Evolutionary conservation across 2,797 vertebrate species (phyloP), one percentile per base, ranked within the genome.

Genomic region (Girardinus metallicus): DNA sequence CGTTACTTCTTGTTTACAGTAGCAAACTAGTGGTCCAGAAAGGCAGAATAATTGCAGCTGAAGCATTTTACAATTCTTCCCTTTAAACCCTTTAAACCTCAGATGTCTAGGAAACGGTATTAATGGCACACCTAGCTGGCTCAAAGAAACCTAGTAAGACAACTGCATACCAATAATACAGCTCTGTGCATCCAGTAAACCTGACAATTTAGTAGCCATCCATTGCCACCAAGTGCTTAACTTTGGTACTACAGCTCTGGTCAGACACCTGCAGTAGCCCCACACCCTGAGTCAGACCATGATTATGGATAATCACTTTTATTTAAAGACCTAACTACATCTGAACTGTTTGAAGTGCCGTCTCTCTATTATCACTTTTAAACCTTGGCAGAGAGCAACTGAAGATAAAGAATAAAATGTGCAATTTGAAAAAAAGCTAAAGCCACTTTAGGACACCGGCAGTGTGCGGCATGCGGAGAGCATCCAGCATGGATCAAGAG

Each of bases 161-260:
- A 95, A 88, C 93, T 92, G 94, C 90, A 92, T 94, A 92, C 92
- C 91, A 96, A 95, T 94, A 94, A 89, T 85, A 82, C 83, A 81
- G 80, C 87, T 86, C 90, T 91, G 81, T 78, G 85, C 79, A 55
- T 73, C 77, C 75, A 74, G 70, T 10, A 18, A 43, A 55, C 9
- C 41, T 77, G 81, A 74, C 75, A 72, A 88, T 94, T 88, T 78
- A 74, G 84, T 91, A 89, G 91, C 89, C 86, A 83, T 85, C 86
- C 91, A 95, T 91, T 96, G 95, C 95, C 95, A 95, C 91, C 96
- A 94, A 95, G 95, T 95, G 95, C 73, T 68, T 34, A 78, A 80
- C 86, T 77, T 86, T 34, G 80, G 91, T 91, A 92, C 83, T 94
- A 71, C 92, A 92, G 26, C 26, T 34, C 47, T 44, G 76, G 44